A percentile compares a stretch with the other conserved stretches of the same genome.
Evolutionary conservation across 2,113 vertebrate species (phyloP).

Genomic region (Lates calcarifer): DNA sequence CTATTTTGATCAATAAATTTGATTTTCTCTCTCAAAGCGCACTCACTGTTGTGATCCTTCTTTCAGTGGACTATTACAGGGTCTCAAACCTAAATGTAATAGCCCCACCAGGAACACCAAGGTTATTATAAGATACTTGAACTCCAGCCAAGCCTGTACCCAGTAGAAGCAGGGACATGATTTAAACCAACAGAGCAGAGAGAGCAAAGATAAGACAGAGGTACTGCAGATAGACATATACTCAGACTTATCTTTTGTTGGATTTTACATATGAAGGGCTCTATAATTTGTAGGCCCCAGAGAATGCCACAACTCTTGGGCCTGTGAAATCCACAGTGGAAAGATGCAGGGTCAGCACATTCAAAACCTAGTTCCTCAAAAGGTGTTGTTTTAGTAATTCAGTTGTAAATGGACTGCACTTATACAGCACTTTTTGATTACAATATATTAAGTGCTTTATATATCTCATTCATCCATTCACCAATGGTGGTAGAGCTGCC

Average conservation of each 20-base stretch:
- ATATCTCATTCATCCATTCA: not conserved
- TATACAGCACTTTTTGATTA: not conserved
- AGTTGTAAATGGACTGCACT: not conserved
- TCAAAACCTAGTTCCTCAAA: constrained; percentile 9
- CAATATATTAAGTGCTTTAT: not conserved
- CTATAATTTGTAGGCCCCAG: not conserved
- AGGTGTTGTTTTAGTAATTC: not conserved
- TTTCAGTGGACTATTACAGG: not conserved
- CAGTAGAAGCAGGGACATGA: not conserved
- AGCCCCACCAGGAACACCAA: not conserved
- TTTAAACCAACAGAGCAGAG: not conserved
- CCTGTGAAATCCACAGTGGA: not conserved
- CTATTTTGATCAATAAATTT: not conserved
- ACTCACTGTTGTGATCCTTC: constrained; percentile 1
- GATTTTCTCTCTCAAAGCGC: not conserved
- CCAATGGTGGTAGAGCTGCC: too few relatives aligned
- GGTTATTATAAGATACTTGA: constrained; percentile 29
- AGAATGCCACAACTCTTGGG: not conserved
- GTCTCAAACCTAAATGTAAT: not conserved
- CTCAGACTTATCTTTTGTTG: not conserved
- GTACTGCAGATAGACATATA: not conserved
- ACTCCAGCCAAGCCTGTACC: constrained; percentile 2
- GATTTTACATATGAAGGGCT: not conserved
- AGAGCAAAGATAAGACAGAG: not conserved
- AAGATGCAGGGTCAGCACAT: not conserved